phyloP scores from a whole-genome alignment of 2,888 invertebrate species.

The Aquatica leii region DNA sequence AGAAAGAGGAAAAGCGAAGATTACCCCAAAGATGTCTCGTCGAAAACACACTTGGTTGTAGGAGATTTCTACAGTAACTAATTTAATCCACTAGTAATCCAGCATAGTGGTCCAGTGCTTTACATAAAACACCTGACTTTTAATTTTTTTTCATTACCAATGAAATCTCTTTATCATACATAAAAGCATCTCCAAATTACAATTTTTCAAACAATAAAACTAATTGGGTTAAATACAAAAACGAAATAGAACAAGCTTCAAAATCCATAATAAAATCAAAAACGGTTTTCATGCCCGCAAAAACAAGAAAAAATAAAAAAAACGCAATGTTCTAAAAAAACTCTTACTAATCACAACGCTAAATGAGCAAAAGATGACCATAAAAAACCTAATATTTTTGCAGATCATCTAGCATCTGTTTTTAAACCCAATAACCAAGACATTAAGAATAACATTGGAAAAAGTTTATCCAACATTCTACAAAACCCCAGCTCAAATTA shows the following conservation, averaged over 20 bases:
- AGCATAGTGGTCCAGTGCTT: too few relatives aligned
- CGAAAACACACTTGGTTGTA: too few relatives aligned
- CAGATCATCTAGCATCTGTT: background rate
- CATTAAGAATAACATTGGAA: background rate
- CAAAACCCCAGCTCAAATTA: background rate
- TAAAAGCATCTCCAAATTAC: background rate
- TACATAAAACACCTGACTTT: too few relatives aligned
- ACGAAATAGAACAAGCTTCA: too few relatives aligned
- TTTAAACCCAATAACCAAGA: conserved; percentile 6
- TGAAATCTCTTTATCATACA: background rate
- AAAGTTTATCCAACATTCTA: background rate
- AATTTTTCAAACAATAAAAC: background rate
- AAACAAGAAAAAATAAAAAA: background rate
- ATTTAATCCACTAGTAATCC: too few relatives aligned
- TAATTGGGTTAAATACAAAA: background rate
- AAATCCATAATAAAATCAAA: background rate
- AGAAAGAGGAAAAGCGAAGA: too few relatives aligned
- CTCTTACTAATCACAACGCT: background rate
- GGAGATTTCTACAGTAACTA: too few relatives aligned
- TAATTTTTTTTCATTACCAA: too few relatives aligned
- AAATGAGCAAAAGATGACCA: background rate
- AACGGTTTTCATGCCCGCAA: background rate
- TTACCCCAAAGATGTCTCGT: too few relatives aligned
- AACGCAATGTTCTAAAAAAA: conserved; percentile 8
- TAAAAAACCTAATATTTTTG: background rate